phyloP scores from a whole-genome alignment of 2,888 invertebrate species.

The Tenthredo distinguenda region DNA sequence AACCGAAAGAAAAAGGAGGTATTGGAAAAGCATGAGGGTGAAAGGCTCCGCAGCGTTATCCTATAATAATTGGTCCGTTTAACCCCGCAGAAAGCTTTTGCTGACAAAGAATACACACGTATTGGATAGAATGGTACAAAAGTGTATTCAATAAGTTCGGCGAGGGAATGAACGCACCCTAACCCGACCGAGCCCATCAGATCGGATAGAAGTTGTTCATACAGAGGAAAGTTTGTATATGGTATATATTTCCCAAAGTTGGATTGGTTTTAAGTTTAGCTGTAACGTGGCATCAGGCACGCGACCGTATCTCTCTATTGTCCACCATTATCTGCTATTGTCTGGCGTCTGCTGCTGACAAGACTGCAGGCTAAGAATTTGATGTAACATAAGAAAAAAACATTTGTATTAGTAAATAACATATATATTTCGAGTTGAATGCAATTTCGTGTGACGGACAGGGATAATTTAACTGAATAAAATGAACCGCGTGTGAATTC shows the following conservation, averaged over 20 bases:
- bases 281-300: conserved; percentile 44
- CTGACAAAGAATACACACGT: conserved; percentile 42
- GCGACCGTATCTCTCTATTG: conserved; percentile 43
- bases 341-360: conserved; percentile 20
- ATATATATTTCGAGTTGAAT: neutral
- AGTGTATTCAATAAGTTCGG: conserved; percentile 40
- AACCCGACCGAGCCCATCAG: conserved; percentile 31
- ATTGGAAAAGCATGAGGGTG: neutral
- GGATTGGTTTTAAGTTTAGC: conserved; percentile 52
- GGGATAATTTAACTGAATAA: neutral
- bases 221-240: conserved; percentile 42
- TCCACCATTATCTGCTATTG: conserved; percentile 15
- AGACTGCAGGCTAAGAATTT: neutral
- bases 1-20: neutral
- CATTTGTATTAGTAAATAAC: neutral
- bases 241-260: conserved; percentile 48
- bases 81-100: conserved; percentile 24
- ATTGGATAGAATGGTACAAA: conserved; percentile 24
- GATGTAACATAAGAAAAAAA: neutral
- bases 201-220: conserved; percentile 51
- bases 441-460: neutral
- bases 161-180: conserved; percentile 34
- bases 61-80: conserved; percentile 38
- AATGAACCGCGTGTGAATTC: neutral
- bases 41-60: neutral